Evolutionary conservation across 1,140 invertebrate genomes (phyloP).

Genomic region (Calosoma granatense): DNA sequence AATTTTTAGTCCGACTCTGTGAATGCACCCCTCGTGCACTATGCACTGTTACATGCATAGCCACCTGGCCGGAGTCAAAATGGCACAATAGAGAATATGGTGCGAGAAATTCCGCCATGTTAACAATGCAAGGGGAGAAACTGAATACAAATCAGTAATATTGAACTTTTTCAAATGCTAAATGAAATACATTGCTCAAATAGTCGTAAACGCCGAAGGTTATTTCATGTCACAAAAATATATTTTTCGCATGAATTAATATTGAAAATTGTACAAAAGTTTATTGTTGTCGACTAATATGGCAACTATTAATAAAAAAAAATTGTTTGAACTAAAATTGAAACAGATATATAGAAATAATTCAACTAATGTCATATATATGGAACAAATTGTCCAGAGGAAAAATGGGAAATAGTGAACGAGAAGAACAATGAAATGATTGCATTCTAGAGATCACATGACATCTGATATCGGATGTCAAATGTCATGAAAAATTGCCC

Average conservation of each 20-base stretch:
- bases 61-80: conserved; percentile 4
- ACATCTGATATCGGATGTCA: too few relatives aligned
- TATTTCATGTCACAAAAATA: neutral
- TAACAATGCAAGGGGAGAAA: neutral
- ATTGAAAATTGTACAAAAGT: too few relatives aligned
- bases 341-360: too few relatives aligned
- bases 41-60: neutral
- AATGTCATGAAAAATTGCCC: too few relatives aligned
- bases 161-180: neutral
- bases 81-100: conserved; percentile 1
- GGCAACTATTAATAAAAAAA: too few relatives aligned
- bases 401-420: too few relatives aligned
- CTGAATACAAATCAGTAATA: conserved; percentile 1
- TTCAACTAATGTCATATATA: too few relatives aligned
- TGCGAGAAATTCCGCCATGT: neutral
- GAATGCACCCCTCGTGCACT: neutral
- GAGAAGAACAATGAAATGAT: too few relatives aligned
- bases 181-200: neutral
- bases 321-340: too few relatives aligned
- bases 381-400: too few relatives aligned
- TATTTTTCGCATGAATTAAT: neutral
- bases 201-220: neutral
- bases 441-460: too few relatives aligned
- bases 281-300: too few relatives aligned
- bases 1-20: neutral